Evolutionary conservation across 2,113 vertebrate genomes (phyloP).

Genomic region (Xyrauchen texanus): DNA sequence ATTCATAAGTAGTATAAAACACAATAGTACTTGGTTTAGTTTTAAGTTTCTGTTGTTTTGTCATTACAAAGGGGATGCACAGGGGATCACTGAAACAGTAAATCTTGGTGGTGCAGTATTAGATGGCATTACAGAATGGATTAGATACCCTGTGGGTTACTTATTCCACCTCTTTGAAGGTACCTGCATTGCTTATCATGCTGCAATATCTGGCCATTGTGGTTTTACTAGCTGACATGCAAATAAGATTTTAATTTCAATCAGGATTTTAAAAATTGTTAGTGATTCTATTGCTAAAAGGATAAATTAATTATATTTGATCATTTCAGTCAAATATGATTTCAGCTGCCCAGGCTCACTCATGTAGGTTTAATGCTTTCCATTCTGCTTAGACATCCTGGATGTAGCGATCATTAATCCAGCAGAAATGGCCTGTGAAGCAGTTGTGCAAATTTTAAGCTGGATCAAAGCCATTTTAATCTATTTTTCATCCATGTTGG

Average conservation of each 20-base stretch:
- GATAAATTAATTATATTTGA: not conserved
- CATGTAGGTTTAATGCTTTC: not conserved
- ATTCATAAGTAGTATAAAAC: not conserved
- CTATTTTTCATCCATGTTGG: not conserved
- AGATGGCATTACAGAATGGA: conserved; percentile 35
- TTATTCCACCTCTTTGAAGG: conserved; percentile 55
- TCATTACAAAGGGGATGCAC: conserved; percentile 26
- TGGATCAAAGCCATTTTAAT: not conserved
- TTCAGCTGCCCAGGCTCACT: not conserved
- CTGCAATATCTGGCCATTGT: not conserved
- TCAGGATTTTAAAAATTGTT: not conserved
- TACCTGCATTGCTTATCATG: conserved; percentile 8
- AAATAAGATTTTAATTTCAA: not conserved
- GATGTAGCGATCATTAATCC: conserved; percentile 15
- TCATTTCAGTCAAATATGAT: not conserved
- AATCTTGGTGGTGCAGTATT: conserved; percentile 30
- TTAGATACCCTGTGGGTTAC: conserved; percentile 19
- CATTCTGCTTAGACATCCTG: not conserved
- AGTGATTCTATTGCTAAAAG: not conserved
- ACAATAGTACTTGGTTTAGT: not conserved
- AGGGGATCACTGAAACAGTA: conserved; percentile 23
- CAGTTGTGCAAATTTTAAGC: conserved; percentile 7
- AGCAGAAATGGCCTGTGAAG: conserved; percentile 10
- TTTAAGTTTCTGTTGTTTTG: not conserved
- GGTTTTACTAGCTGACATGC: not conserved